Base-by-base conservation (phyloP, 2,888 invertebrate genomes). In the Aromia moschata region DNA sequence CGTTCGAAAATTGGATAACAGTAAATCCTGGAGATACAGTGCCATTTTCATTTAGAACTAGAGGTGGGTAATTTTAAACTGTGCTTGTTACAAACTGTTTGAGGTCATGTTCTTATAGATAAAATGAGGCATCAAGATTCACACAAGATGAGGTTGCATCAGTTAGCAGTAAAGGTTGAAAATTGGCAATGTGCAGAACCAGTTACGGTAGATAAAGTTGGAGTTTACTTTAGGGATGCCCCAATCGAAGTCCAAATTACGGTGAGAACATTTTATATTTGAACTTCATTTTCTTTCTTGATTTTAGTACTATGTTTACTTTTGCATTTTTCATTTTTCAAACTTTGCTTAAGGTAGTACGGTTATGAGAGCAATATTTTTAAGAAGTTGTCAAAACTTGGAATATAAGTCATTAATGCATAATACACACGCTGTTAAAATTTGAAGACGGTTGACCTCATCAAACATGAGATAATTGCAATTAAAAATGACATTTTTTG, bases 171-270 rank as follows among this genome's bases (percentile, higher is more conserved):
- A 33, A 86, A 91, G 52, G 90, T 98, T 15, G 92, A 94, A 69
- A 96, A 95, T 49, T 98, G 97, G 96, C 86, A 89, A 65, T 83
- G 87, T 30, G 82, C 94, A 47, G 89, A 90, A 68, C 95, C 98
- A 0, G 92, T 99, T 11, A 93, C 96, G 5, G 93, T 99, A 0
- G 98, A 99, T 81, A 90, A 93, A 79, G 97, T 98, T 15, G 98
- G 98, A 1, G 88, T 93, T 38, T 98, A 92, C 83, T 98, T 98
- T 78, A 82, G 94, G n/a, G 86, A 88, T 63, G 87, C 89, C 0
- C 79, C 76, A 25, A 79, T 83, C 5, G 81, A 82, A 60, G 67
- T 77, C 41, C 74, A 78, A 59, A 68, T 70, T 61, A 70, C 75
- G 52, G 77, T 78, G 69, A 68, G 25, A n/a, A n/a, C n/a, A n/a